Conservation (phyloP, 1,140 invertebrate species). For the Ruditapes philippinarum region DNA sequence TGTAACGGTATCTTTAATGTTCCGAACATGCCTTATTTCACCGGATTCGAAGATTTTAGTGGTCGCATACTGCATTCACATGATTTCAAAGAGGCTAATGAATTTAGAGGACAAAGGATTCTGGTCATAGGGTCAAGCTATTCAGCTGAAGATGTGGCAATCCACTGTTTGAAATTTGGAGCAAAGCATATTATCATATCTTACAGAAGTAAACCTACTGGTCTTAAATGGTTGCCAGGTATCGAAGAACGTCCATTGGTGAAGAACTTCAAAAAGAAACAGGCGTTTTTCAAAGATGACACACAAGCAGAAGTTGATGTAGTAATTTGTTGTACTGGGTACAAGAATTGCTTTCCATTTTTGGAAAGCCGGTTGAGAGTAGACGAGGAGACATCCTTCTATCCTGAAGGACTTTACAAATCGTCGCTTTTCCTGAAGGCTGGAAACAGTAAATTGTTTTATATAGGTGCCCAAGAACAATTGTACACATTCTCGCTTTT, state of each 20-base stretch:
- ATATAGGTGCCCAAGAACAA: background rate
- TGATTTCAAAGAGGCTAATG: conserved; percentile 32
- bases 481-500: background rate
- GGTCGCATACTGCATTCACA: conserved; percentile 63
- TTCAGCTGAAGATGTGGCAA: conserved; percentile 56
- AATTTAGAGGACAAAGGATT: conserved; percentile 56
- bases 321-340: conserved; percentile 60
- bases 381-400: background rate
- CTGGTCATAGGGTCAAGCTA: conserved; percentile 44
- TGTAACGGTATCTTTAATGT: conserved; percentile 48
- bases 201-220: background rate
- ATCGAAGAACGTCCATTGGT: conserved; percentile 51
- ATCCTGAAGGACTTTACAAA: conserved; percentile 34
- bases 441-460: background rate
- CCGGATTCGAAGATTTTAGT: conserved; percentile 27
- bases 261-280: background rate
- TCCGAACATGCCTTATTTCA: conserved; percentile 36
- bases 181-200: conserved; percentile 15
- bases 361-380: conserved; percentile 24
- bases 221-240: conserved; percentile 18
- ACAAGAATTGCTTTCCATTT: conserved; percentile 50
- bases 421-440: background rate
- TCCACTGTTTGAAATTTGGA: conserved; percentile 51
- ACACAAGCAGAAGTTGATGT: conserved; percentile 27
- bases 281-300: conserved; percentile 54